Percentiles rank a stretch among this genome's conserved stretches.
phyloP scores from a whole-genome alignment of 2,888 invertebrate species.

The Hypena proboscidalis region DNA sequence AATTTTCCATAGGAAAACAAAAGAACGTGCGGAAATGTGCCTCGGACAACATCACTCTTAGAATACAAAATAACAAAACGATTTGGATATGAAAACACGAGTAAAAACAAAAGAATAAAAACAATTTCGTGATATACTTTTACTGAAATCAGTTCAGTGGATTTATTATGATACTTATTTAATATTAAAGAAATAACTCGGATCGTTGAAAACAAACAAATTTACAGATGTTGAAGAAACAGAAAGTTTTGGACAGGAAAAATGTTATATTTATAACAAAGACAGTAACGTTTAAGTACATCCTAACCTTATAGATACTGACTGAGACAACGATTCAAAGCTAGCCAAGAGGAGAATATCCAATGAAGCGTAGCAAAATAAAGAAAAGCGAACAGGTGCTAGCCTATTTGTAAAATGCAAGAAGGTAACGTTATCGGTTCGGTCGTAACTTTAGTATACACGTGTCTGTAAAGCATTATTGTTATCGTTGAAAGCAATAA shows the following conservation, averaged over 20 bases:
- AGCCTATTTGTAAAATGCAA: conserved; percentile 39
- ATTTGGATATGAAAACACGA: too few relatives aligned
- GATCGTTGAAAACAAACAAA: too few relatives aligned
- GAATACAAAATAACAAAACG: too few relatives aligned
- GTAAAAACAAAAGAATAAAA: too few relatives aligned
- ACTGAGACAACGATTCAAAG: conserved; percentile 36
- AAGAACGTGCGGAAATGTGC: conserved; percentile 44
- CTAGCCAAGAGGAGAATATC: conserved; percentile 36
- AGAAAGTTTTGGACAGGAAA: too few relatives aligned
- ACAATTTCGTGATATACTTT: too few relatives aligned
- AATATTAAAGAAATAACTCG: too few relatives aligned
- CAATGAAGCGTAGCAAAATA: conserved; percentile 38
- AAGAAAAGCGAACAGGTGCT: conserved; percentile 56
- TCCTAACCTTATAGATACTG: conserved; percentile 35
- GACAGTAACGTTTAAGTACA: not conserved
- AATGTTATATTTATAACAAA: not conserved
- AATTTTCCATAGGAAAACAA: conserved; percentile 54
- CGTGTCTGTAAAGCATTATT: conserved; percentile 51
- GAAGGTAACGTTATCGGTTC: conserved; percentile 55
- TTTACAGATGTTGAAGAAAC: too few relatives aligned
- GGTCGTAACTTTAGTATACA: conserved; percentile 55
- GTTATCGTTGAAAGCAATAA: conserved; percentile 61
- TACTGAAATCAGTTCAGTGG: too few relatives aligned
- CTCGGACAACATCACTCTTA: too few relatives aligned
- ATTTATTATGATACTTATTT: too few relatives aligned